Evolutionary conservation across 2,888 invertebrate species (phyloP).

Genomic region (Chymomyza fuscimana): DNA sequence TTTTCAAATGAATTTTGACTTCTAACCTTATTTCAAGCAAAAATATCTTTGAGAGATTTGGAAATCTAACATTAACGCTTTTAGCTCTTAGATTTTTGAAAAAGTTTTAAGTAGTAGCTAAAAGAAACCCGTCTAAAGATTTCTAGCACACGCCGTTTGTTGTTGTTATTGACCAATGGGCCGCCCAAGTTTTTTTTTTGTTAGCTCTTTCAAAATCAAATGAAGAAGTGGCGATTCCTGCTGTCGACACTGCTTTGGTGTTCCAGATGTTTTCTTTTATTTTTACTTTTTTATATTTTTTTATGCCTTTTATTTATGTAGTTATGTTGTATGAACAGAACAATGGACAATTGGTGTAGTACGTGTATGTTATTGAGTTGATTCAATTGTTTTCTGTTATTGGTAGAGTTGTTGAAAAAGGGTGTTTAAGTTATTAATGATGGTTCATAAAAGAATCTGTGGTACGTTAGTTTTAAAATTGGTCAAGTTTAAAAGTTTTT

Average conservation of each 20-base stretch:
- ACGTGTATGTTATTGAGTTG: constrained; percentile 15
- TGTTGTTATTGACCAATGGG: constrained; percentile 27
- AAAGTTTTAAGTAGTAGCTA: too few species aligned
- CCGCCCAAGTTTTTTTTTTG: constrained; percentile 62
- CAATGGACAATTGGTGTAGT: constrained; percentile 52
- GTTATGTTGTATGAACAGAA: constrained; percentile 48
- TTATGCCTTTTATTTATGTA: constrained; percentile 63
- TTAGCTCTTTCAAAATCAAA: constrained; percentile 46
- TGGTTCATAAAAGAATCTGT: constrained; percentile 19
- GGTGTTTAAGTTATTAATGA: constrained; percentile 51
- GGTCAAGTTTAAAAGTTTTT: too few species aligned
- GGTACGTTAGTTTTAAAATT: constrained; percentile 8
- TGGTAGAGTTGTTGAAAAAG: constrained; percentile 15
- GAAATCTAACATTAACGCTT: too few species aligned
- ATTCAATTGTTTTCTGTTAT: constrained; percentile 19
- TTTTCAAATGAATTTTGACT: neutral
- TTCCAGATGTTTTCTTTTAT: neutral
- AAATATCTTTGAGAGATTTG: too few species aligned
- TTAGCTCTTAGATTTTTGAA: too few species aligned
- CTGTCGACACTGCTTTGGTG: constrained; percentile 56
- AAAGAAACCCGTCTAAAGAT: too few species aligned
- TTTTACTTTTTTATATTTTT: neutral
- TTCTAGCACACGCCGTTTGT: neutral
- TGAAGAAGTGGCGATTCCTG: constrained; percentile 69
- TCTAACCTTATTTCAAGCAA: too few species aligned